These are phyloP conservation scores for Drosophila aff. DNA, from an alignment of 1,140 invertebrate genomes.

Conservation along the genomic window DNA sequence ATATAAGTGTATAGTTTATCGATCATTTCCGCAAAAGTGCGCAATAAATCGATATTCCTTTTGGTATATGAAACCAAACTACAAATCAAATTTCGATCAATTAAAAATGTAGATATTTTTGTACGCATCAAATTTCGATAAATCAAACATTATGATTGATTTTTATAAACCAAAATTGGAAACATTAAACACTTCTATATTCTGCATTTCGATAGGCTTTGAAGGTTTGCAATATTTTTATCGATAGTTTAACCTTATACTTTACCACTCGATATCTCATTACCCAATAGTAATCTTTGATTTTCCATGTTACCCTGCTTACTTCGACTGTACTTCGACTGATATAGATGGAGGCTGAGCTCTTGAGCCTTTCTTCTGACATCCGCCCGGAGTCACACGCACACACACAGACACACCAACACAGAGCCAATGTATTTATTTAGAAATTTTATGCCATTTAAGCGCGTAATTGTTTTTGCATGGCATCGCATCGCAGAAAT, in stretches of 20 bases:
- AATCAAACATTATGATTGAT: too few species aligned
- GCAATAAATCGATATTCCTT: not conserved
- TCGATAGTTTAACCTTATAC: not conserved
- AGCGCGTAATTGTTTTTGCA: constrained; percentile 74
- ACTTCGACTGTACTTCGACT: too few species aligned
- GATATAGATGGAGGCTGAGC: not conserved
- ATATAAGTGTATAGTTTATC: too few species aligned
- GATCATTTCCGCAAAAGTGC: too few species aligned
- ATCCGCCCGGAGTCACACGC: constrained; percentile 5
- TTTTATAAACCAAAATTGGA: not conserved
- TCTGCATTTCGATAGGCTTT: too few species aligned
- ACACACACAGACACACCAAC: not conserved
- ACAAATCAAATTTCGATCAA: too few species aligned
- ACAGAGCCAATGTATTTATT: constrained; percentile 61
- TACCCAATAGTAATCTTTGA: not conserved
- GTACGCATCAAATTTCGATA: too few species aligned
- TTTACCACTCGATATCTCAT: not conserved
- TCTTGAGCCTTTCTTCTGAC: not conserved
- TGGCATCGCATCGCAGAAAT: constrained; percentile 47
- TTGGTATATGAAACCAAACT: not conserved
- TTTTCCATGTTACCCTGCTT: not conserved
- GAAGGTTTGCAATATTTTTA: not conserved
- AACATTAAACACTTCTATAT: not conserved
- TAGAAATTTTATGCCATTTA: constrained; percentile 79
- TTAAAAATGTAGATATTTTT: too few species aligned